Base-by-base conservation (phyloP, 2,113 vertebrate species). In the Myotis lucifugus region DNA sequence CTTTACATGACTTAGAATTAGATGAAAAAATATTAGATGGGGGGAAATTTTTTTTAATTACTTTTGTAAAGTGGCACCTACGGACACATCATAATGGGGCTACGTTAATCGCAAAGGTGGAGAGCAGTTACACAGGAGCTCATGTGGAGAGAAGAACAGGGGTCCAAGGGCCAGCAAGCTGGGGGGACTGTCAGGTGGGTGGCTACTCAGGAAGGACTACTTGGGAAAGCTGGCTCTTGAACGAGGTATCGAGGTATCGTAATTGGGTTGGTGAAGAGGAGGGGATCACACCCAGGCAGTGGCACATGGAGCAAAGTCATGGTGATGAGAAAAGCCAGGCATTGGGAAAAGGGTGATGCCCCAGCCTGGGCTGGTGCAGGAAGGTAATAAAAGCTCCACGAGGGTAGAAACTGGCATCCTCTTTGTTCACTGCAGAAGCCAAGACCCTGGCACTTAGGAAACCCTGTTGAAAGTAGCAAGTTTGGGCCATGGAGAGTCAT, bases 1-100 rank as follows among this genome's bases (percentile, higher is more conserved):
- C 7, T 84, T 87, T n/a, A 81, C 11, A 87, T 54, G 29, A 69
- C 42, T 92, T 76, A 96, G 46, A 94, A 79, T 54, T 90, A 95
- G 78, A 79, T 87, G n/a, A 50, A 66, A 81, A 78, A 50, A 66
- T 21, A 93, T 59, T 69, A 78, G 23, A 37, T 69, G 37, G 7
- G 32, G 56, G 77, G 46, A 9, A 40, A 13, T 15, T 0, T 6
- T 37, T 56, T 85, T 78, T 0, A 81, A 54, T 79, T 79, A 50
- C 42, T 59, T 93, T 40, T 87, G 64, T 79, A 50, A 61, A 61
- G 32, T 61, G 25, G 64, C 52, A 93, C 32, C 40, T 48, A 72
- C 17, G 52, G 17, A 48, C 27, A 78, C n/a, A 93, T 61, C 40
- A 37, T 59, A 79, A 79, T 9, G 40, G 52, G 79, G 64, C 61